phyloP scores from a whole-genome alignment of 2,888 invertebrate species.

The Caenorhabditis sp. region DNA sequence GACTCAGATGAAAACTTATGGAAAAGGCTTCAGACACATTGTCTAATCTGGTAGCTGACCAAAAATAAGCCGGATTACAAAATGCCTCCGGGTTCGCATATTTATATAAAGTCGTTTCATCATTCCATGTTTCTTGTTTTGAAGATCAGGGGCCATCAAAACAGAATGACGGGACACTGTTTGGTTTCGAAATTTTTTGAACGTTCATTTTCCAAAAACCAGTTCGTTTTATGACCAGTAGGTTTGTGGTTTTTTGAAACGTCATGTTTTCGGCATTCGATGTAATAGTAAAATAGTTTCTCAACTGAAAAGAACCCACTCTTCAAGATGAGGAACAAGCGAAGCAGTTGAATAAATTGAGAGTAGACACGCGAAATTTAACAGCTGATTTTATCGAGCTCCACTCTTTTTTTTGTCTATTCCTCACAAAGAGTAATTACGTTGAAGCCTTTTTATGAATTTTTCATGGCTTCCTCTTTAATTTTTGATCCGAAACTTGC shows the following conservation, averaged over 20 bases:
- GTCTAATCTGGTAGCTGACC: too few relatives aligned
- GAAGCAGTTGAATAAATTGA: neutral
- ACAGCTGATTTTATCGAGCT: slow-evolving; percentile 26
- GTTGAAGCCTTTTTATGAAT: neutral
- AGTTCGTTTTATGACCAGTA: neutral
- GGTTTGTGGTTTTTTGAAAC: neutral
- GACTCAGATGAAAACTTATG: too few relatives aligned
- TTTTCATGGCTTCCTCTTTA: neutral
- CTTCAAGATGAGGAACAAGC: too few relatives aligned
- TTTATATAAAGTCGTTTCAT: neutral
- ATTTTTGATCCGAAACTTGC: neutral
- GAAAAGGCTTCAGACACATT: too few relatives aligned
- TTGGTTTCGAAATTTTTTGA: slow-evolving; percentile 9
- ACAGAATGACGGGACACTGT: neutral
- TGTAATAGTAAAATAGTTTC: neutral
- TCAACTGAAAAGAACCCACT: too few relatives aligned
- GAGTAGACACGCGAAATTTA: neutral
- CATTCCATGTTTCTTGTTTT: neutral
- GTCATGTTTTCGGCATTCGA: slow-evolving; percentile 11
- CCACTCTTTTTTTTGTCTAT: neutral
- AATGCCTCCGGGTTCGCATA: neutral
- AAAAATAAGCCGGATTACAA: too few relatives aligned
- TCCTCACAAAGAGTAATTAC: slow-evolving; percentile 2
- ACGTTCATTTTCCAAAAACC: slow-evolving; percentile 1
- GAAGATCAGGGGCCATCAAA: neutral